These are phyloP conservation scores for Dryobota labecula DNA, from an alignment of 2,888 invertebrate genomes.

Conservation along the genomic window DNA sequence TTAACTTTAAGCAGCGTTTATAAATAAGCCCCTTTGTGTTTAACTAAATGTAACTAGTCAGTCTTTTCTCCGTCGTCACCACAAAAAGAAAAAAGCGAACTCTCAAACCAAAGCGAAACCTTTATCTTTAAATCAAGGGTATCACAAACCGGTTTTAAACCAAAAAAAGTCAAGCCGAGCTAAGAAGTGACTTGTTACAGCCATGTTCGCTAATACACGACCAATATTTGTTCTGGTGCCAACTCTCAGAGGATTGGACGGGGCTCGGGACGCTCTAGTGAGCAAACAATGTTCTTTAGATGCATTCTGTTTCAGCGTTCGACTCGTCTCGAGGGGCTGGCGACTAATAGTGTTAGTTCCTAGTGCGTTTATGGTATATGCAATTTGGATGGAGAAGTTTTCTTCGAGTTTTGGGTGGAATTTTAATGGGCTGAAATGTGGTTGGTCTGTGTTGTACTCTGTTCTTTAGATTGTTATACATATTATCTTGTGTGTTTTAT, in stretches of 20 bases:
- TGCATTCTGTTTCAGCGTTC: constrained; percentile 73
- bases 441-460: background rate
- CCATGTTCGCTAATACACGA: constrained; percentile 82
- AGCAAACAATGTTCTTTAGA: constrained; percentile 83
- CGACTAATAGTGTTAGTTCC: constrained; percentile 74
- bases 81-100: constrained; percentile 23
- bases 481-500: background rate
- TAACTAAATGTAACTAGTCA: background rate
- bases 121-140: constrained; percentile 58
- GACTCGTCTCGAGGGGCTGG: constrained; percentile 67
- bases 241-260: constrained; percentile 76
- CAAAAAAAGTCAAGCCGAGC: constrained; percentile 65
- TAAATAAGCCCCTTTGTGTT: too few species aligned
- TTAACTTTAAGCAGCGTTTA: too few species aligned
- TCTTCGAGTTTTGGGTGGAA: constrained; percentile 22
- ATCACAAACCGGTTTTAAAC: constrained; percentile 62
- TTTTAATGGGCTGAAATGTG: constrained; percentile 22
- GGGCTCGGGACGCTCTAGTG: constrained; percentile 73
- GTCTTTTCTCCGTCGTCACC: constrained; percentile 9
- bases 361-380: constrained; percentile 60
- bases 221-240: constrained; percentile 84
- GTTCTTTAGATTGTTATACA: background rate
- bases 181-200: constrained; percentile 81
- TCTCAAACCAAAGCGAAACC: constrained; percentile 31
- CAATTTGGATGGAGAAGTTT: constrained; percentile 50